A percentile compares a stretch with the other conserved stretches of the same genome.
phyloP scores from a whole-genome alignment of 1,140 invertebrate species.

The Hylaeus volcanicus region DNA sequence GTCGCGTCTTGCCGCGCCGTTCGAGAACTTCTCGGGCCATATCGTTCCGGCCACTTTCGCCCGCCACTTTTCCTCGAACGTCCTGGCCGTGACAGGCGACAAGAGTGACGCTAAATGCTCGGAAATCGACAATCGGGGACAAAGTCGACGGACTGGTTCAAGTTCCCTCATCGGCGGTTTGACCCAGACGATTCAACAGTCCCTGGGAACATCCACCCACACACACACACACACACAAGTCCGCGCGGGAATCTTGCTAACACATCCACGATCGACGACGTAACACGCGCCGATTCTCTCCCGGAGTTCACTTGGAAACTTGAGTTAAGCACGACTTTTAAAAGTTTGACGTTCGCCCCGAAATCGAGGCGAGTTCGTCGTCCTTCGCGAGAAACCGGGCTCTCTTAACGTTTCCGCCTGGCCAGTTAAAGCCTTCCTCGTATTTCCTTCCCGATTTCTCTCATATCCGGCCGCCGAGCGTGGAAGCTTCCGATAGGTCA shows the following conservation, averaged over 20 bases:
- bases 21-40: neutral
- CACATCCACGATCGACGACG: neutral
- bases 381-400: constrained; percentile 10
- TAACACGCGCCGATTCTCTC: constrained; percentile 22
- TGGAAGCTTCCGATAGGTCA: constrained; percentile 13
- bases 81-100: neutral
- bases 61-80: neutral
- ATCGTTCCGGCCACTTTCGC: neutral
- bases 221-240: neutral
- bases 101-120: constrained; percentile 1
- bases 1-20: neutral
- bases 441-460: constrained; percentile 59
- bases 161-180: constrained; percentile 39
- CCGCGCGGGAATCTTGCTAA: neutral
- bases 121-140: constrained; percentile 42
- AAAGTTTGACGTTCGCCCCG: constrained; percentile 58
- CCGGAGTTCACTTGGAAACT: constrained; percentile 42
- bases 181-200: constrained; percentile 22
- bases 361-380: constrained; percentile 51
- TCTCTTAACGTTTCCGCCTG: constrained; percentile 40
- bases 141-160: constrained; percentile 38
- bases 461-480: constrained; percentile 40
- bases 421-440: constrained; percentile 69
- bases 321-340: constrained; percentile 59
- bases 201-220: neutral